Percentiles rank a stretch among this genome's conserved stretches.
These are phyloP conservation scores for Perdita meconis DNA, from an alignment of 2,888 invertebrate genomes.

Conservation along the genomic window DNA sequence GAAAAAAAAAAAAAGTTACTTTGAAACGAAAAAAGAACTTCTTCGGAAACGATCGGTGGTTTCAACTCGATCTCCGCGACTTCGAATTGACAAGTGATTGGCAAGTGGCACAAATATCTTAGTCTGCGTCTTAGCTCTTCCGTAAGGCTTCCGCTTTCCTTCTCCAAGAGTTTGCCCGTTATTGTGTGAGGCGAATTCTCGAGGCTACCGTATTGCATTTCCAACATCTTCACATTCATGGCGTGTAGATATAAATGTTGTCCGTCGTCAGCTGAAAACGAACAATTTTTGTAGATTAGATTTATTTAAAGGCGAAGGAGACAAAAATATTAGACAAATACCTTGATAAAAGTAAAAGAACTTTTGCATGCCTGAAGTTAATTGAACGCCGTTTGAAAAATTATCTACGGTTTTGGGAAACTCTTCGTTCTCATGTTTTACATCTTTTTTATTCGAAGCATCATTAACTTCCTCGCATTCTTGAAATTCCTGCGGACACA, in stretches of 20 bases:
- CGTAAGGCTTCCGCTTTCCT: conserved; percentile 93
- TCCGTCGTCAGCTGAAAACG: conserved; percentile 90
- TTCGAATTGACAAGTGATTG: conserved; percentile 95
- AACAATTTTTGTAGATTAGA: too few relatives aligned
- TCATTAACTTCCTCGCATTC: conserved; percentile 18
- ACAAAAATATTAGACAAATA: conserved; percentile 74
- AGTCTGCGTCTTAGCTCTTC: conserved; percentile 91
- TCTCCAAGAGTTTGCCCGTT: conserved; percentile 92
- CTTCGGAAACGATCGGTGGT: conserved; percentile 89
- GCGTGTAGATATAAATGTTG: conserved; percentile 96
- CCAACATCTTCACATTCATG: conserved; percentile 95
- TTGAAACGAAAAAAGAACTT: conserved; percentile 89
- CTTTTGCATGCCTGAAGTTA: conserved; percentile 81
- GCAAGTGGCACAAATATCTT: conserved; percentile 93
- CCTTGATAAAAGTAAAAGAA: conserved; percentile 94
- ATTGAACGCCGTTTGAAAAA: conserved; percentile 24
- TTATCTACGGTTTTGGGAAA: conserved; percentile 14
- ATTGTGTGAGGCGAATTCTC: conserved; percentile 91
- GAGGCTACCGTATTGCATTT: conserved; percentile 93
- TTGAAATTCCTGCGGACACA: conserved; percentile 11
- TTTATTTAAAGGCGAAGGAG: too few relatives aligned
- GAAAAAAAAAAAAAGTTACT: conserved; percentile 85
- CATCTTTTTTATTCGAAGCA: conserved; percentile 11
- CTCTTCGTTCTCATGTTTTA: conserved; percentile 33
- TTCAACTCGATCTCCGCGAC: conserved; percentile 94